Evolutionary conservation across 2,113 vertebrate species (phyloP).

Genomic region (Helogale parvula): DNA sequence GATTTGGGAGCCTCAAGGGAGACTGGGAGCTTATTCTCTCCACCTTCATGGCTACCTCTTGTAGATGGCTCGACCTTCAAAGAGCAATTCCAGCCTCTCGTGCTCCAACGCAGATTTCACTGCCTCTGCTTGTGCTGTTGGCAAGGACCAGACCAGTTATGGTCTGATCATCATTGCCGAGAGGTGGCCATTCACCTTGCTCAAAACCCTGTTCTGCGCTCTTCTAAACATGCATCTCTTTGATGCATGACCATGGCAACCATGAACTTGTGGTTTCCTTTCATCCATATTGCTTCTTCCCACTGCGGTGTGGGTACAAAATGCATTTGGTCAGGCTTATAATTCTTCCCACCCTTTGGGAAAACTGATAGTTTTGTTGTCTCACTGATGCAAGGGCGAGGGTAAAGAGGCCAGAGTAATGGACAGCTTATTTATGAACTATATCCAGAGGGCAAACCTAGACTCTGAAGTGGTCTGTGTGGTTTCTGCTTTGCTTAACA

Average conservation of each 20-base stretch:
- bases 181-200: neutral
- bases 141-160: neutral
- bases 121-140: neutral
- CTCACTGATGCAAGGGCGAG: neutral
- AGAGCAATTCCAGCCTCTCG: neutral
- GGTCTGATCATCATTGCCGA: neutral
- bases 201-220: neutral
- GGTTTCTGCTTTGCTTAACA: constrained; percentile 34
- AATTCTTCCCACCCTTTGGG: constrained; percentile 7
- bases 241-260: constrained; percentile 25
- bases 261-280: constrained; percentile 7
- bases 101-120: neutral
- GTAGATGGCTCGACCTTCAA: neutral
- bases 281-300: neutral
- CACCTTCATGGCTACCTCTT: neutral
- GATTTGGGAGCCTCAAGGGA: neutral
- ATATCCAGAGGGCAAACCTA: neutral
- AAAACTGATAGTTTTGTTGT: neutral
- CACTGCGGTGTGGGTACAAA: neutral
- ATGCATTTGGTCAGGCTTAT: constrained; percentile 20
- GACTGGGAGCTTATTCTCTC: neutral
- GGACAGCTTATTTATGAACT: constrained; percentile 11
- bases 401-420: constrained; percentile 36
- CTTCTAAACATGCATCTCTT: neutral
- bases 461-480: neutral